Percentiles rank a stretch among this genome's conserved stretches.
Conservation (phyloP, 2,888 invertebrate genomes). For the Nasonia oneida region DNA sequence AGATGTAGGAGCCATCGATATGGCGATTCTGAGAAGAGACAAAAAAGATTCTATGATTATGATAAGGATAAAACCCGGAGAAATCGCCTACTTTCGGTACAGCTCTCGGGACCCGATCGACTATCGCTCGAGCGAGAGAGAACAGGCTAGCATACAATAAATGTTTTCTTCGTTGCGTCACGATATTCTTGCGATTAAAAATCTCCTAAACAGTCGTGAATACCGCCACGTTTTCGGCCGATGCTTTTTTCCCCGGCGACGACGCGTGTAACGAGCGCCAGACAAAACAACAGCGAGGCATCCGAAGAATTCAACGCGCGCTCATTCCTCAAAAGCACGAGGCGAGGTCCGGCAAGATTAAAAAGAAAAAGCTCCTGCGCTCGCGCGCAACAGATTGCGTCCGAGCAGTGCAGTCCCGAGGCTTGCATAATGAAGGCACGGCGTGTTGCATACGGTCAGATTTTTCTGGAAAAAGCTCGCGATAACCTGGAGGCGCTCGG, state of each 20-base stretch:
- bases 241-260: background rate
- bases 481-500: background rate
- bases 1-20: background rate
- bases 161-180: background rate
- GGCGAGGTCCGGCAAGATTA: background rate
- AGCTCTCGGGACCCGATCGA: no score
- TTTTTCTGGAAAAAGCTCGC: background rate
- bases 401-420: background rate
- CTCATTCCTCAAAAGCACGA: slow-evolving; percentile 6
- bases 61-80: background rate
- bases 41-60: background rate
- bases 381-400: slow-evolving; percentile 19
- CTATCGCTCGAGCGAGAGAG: background rate
- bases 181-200: background rate
- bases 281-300: background rate
- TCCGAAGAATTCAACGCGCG: background rate
- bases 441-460: background rate
- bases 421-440: slow-evolving; percentile 13
- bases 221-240: background rate
- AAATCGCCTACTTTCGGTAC: no score
- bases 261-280: background rate
- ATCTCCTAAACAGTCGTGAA: background rate
- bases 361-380: background rate
- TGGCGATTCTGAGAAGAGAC: background rate
- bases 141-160: background rate